phyloP scores from a whole-genome alignment of 2,888 invertebrate genomes.

The Melinaea menophilus region DNA sequence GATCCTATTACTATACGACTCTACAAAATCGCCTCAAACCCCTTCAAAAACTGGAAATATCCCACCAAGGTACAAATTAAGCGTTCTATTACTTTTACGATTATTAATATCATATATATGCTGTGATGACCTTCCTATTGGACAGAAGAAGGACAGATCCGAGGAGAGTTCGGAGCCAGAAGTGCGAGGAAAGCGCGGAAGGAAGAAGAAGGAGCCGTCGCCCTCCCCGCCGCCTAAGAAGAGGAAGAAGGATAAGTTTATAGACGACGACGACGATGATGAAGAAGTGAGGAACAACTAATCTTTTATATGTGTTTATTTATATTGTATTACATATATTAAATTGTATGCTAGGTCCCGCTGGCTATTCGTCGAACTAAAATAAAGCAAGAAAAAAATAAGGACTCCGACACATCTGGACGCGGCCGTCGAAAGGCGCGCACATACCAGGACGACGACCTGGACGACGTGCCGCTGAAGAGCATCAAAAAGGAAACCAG shows the following conservation, averaged over 20 bases:
- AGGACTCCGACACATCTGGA: conserved; percentile 20
- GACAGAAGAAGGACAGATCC: conserved; percentile 36
- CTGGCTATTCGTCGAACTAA: conserved; percentile 63
- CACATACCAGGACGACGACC: conserved; percentile 56
- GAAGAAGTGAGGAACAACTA: conserved; percentile 36
- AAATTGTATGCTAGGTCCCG: conserved; percentile 48
- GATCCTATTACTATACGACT: conserved; percentile 80
- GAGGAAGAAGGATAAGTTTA: conserved; percentile 56
- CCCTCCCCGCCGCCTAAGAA: conserved; percentile 56
- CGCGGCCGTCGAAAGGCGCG: conserved; percentile 55
- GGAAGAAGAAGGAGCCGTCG: conserved; percentile 72
- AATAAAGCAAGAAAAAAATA: conserved; percentile 60
- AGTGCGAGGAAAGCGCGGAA: conserved; percentile 61
- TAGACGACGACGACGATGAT: conserved; percentile 66
- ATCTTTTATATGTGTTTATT: neutral
- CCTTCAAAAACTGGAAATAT: conserved; percentile 74
- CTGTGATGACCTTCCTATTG: no score
- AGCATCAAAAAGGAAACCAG: conserved; percentile 64
- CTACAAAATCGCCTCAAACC: conserved; percentile 79
- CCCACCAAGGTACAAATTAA: conserved; percentile 48
- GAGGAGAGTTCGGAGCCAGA: conserved; percentile 49
- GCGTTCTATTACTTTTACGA: no score
- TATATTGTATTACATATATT: neutral
- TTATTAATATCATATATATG: no score
- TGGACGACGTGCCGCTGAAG: conserved; percentile 64